Evolutionary conservation across 2,113 vertebrate genomes (phyloP).

Genomic region (Catagonus wagneri): DNA sequence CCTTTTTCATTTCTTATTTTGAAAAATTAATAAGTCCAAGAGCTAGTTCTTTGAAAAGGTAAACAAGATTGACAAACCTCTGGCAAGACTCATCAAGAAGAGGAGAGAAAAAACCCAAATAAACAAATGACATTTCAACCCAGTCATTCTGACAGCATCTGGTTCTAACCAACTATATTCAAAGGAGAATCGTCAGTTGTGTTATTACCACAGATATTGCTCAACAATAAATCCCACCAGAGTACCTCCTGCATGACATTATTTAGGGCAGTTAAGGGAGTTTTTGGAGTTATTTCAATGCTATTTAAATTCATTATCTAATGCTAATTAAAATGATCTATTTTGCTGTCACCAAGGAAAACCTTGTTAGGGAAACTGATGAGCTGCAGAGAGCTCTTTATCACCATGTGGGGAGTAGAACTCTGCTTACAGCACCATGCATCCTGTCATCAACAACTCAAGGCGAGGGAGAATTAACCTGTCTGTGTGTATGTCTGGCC

Average conservation of each 20-base stretch:
- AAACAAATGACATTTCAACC: not conserved
- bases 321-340: constrained; percentile 85
- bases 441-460: constrained; percentile 42
- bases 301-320: constrained; percentile 84
- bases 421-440: not conserved
- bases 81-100: no score
- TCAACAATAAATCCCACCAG: constrained; percentile 60
- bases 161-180: not conserved
- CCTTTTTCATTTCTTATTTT: no score
- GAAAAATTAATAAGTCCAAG: no score
- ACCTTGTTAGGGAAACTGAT: constrained; percentile 83
- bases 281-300: constrained; percentile 71
- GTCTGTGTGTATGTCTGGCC: not conserved
- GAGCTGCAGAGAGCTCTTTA: constrained; percentile 60
- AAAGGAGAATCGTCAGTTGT: not conserved
- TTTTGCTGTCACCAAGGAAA: constrained; percentile 83
- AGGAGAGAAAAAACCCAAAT: no score
- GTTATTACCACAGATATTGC: constrained; percentile 42
- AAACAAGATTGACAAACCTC: no score
- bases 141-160: not conserved
- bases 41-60: no score
- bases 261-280: constrained; percentile 75
- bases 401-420: constrained; percentile 39
- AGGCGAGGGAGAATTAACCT: constrained; percentile 62
- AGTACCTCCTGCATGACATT: constrained; percentile 12